phyloP scores from a whole-genome alignment of 2,113 vertebrate species.

The Hippoglossus stenolepis region DNA sequence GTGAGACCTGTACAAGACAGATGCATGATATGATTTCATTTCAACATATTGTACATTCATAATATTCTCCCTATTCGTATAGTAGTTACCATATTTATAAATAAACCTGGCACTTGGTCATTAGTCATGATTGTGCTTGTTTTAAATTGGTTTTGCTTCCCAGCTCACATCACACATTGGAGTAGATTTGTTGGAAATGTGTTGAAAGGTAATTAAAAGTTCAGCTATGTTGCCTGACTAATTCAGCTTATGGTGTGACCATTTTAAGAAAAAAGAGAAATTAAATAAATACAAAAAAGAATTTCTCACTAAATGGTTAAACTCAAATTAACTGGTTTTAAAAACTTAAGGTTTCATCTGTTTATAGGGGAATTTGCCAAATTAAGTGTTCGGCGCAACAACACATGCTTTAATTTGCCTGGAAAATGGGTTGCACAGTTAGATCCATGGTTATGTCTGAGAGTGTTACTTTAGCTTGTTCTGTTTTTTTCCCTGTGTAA shows the following conservation, averaged over 20 bases:
- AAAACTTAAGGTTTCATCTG: constrained; percentile 28
- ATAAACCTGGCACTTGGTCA: background rate
- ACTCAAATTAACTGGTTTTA: constrained; percentile 16
- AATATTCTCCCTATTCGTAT: background rate
- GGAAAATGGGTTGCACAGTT: constrained; percentile 62
- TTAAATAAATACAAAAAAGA: background rate
- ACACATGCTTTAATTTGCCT: constrained; percentile 75
- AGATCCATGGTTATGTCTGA: constrained; percentile 62
- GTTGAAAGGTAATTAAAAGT: constrained; percentile 40
- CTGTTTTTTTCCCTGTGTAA: constrained; percentile 73
- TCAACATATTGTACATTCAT: background rate
- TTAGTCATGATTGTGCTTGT: background rate
- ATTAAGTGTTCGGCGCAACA: constrained; percentile 58
- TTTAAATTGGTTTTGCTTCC: constrained; percentile 10
- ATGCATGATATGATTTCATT: background rate
- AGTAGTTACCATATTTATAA: background rate
- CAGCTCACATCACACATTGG: background rate
- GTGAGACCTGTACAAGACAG: no score
- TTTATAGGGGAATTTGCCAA: constrained; percentile 53
- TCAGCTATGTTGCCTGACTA: background rate
- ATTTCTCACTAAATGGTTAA: constrained; percentile 6
- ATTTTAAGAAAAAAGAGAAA: background rate
- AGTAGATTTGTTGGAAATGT: constrained; percentile 2
- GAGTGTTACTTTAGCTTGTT: constrained; percentile 69
- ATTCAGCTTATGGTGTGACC: constrained; percentile 3